phyloP scores from a whole-genome alignment of 2,888 invertebrate genomes.

The Agonopterix subpropinquella region DNA sequence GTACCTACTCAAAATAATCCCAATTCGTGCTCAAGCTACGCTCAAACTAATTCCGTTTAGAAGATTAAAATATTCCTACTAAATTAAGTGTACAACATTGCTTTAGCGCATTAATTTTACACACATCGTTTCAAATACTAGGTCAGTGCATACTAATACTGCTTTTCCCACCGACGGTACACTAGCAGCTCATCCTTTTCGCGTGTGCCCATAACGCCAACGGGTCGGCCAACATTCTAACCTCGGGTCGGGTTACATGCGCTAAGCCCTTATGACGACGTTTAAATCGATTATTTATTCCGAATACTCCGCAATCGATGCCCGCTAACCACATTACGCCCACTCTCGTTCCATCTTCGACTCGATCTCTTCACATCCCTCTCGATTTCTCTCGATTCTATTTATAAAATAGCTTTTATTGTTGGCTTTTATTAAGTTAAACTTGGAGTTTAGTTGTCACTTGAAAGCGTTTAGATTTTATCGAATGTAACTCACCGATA shows the following conservation, averaged over 20 bases:
- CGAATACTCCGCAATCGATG: constrained; percentile 38
- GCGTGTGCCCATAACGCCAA: constrained; percentile 36
- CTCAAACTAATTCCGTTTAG: no score
- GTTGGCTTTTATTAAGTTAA: constrained; percentile 28
- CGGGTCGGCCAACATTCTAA: constrained; percentile 35
- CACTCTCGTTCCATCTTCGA: constrained; percentile 22
- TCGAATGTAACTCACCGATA: constrained; percentile 24
- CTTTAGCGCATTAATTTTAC: neutral
- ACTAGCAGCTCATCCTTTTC: constrained; percentile 43
- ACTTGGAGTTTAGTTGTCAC: constrained; percentile 23
- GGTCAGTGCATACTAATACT: neutral
- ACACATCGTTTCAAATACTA: neutral
- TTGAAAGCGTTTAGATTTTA: constrained; percentile 20
- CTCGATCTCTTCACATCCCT: constrained; percentile 32
- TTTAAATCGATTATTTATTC: constrained; percentile 65
- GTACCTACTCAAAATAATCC: no score
- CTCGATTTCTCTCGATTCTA: constrained; percentile 29
- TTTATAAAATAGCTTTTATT: constrained; percentile 30
- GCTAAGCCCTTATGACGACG: constrained; percentile 33
- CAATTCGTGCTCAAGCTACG: no score
- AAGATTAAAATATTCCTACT: no score
- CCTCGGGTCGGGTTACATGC: constrained; percentile 44
- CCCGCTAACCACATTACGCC: constrained; percentile 51
- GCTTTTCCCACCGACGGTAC: constrained; percentile 24
- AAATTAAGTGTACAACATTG: no score